Conservation (phyloP, 2,888 invertebrate genomes). For the Plemyria rubiginata region DNA sequence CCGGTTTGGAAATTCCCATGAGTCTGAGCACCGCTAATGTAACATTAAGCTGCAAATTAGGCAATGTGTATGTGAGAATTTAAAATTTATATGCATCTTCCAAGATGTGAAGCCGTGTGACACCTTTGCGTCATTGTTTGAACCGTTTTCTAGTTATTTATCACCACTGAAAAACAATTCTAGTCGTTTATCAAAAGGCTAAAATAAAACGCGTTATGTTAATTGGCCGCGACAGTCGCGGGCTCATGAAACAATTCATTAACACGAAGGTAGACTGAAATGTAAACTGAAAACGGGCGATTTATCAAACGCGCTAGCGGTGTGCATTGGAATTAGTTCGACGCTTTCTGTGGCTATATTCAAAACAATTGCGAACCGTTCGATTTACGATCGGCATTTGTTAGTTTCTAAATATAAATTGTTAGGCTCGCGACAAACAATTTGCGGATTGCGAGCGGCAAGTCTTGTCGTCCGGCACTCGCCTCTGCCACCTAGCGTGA, state of each 20-base stretch:
- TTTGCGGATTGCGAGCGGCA: constrained; percentile 78
- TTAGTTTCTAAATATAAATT: constrained; percentile 81
- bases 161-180: constrained; percentile 42
- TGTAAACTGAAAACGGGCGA: constrained; percentile 56
- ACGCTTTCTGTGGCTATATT: constrained; percentile 70
- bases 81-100: constrained; percentile 37
- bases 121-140: constrained; percentile 56
- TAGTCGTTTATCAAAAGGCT: constrained; percentile 43
- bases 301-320: constrained; percentile 71
- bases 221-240: constrained; percentile 39
- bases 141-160: constrained; percentile 48
- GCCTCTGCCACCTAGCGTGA: constrained; percentile 74
- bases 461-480: constrained; percentile 71
- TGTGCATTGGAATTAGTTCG: constrained; percentile 60
- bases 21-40: constrained; percentile 61
- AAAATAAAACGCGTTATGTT: constrained; percentile 47
- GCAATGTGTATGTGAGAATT: constrained; percentile 78
- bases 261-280: constrained; percentile 53
- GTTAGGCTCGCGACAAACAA: constrained; percentile 81
- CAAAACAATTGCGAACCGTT: constrained; percentile 77
- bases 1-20: constrained; percentile 69
- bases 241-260: constrained; percentile 57
- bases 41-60: constrained; percentile 79
- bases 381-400: constrained; percentile 81
- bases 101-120: constrained; percentile 44